These are phyloP conservation scores for Macaca mulatta DNA, from an alignment of 2,113 vertebrate genomes.

Conservation along the genomic window DNA sequence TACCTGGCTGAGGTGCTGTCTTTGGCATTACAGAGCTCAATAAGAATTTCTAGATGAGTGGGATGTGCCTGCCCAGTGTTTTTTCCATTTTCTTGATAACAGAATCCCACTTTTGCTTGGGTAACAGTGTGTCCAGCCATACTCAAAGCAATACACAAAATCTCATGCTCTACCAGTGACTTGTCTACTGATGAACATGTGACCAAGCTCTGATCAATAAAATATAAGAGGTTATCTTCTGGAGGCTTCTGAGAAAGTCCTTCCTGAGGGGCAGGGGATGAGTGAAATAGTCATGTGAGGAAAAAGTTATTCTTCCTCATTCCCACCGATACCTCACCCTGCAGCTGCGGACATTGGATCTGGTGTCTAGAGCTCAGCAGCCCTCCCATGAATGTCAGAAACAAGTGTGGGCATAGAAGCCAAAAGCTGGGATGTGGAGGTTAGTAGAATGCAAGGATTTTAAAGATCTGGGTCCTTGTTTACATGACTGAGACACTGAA, in stretches of 20 bases:
- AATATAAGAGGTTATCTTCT: neutral
- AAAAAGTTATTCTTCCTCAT: neutral
- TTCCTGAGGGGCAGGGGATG: neutral
- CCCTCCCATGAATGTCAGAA: neutral
- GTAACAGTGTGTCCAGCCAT: neutral
- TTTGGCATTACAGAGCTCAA: neutral
- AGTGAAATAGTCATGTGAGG: neutral
- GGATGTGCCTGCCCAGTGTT: neutral
- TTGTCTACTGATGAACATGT: neutral
- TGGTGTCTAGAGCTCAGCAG: neutral
- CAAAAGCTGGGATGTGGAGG: neutral
- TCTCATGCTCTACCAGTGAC: neutral
- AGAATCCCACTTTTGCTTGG: neutral
- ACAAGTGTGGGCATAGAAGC: neutral
- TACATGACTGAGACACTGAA: neutral
- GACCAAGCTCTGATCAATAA: neutral
- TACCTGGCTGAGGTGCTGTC: neutral
- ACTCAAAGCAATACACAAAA: neutral
- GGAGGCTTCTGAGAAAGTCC: neutral
- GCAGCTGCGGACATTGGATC: rapidly evolving
- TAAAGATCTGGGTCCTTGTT: neutral
- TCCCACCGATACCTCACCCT: neutral
- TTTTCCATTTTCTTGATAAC: neutral
- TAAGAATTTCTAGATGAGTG: neutral
- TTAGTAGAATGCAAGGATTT: neutral